Conservation (phyloP, 2,888 invertebrate genomes). For the Platyscelio sp. region DNA sequence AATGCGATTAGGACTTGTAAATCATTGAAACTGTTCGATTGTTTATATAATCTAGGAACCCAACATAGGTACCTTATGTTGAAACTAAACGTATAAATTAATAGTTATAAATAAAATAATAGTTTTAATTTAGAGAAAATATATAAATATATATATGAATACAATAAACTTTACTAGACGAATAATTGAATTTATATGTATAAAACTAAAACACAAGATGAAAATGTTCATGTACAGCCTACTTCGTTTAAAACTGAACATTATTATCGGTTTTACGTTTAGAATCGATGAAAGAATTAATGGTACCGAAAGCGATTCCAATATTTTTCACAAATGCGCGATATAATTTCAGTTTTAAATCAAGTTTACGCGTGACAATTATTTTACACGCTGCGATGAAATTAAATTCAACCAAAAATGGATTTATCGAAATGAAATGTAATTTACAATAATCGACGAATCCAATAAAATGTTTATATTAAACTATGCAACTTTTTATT, state of each 20-base stretch:
- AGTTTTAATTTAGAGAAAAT: constrained; percentile 80
- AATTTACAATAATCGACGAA: constrained; percentile 54
- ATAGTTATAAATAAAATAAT: constrained; percentile 80
- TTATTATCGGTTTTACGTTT: constrained; percentile 37
- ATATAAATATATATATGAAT: constrained; percentile 78
- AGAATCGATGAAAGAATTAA: constrained; percentile 27
- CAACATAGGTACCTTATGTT: constrained; percentile 80
- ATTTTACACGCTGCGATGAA: constrained; percentile 69
- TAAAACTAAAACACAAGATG: constrained; percentile 65
- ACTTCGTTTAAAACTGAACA: constrained; percentile 75
- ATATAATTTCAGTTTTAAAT: constrained; percentile 73
- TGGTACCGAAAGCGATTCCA: constrained; percentile 15
- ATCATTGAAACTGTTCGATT: constrained; percentile 70
- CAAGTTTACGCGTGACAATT: constrained; percentile 67
- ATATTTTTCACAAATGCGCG: constrained; percentile 44
- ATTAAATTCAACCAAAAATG: constrained; percentile 50
- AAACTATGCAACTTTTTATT: constrained; percentile 37
- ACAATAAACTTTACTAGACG: constrained; percentile 79
- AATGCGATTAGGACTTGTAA: constrained; percentile 69
- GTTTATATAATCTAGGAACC: constrained; percentile 71
- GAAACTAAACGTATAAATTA: constrained; percentile 75
- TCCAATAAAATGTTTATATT: constrained; percentile 47
- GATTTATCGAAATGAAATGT: constrained; percentile 45
- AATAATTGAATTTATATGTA: constrained; percentile 75
- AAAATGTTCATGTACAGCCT: constrained; percentile 76